Base-by-base conservation (phyloP, 1,140 invertebrate genomes). In the Cotesia glomerata region DNA sequence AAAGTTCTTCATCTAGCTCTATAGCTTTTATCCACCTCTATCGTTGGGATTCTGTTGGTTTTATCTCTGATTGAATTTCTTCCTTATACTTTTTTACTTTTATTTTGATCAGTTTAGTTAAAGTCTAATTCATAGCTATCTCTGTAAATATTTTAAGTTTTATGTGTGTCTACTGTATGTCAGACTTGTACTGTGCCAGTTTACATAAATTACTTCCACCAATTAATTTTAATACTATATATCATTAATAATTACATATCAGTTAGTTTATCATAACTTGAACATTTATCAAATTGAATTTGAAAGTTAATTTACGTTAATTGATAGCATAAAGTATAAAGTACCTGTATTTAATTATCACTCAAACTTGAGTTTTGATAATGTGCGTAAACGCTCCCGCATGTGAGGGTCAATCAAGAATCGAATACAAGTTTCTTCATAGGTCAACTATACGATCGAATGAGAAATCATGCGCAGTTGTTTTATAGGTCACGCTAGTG, bases 11-110 rank as follows among this genome's bases (percentile, higher is more conserved):
- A 4, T n/a, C 26, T 34, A 9, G 8, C 49, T 34, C 13, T 69
- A 26, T 26, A 14, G 39, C n/a, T 9, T 69, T 52, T 35, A n/a
- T 58, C 26, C 11, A 1, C 16, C 13, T 26, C 26, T 26, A 35
- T 52, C 52, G 45, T 8, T 11, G 18, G 26, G 65, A 49, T 52
- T 54, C 51, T 49, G 5, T 54, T n/a, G 18, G 26, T n/a, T 67
- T 67, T 67, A 67, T 52, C 65, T 67, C 49, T 52, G 26, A 67
- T 67, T 67, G 65, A 67, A 67, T 67, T 67, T 67, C 32, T 49
- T n/a, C n/a, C 16, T 54, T 51, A 67, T 11, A 13, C 4, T 49
- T 36, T 36, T 65, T 49, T 18, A 65, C 39, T 36, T 65, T 49
- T 16, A 65, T 26, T 65, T 18, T 8, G 5, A 16, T 14, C 13